Evolutionary conservation across 2,113 vertebrate genomes (phyloP).

Genomic region (Odocoileus virginianus): DNA sequence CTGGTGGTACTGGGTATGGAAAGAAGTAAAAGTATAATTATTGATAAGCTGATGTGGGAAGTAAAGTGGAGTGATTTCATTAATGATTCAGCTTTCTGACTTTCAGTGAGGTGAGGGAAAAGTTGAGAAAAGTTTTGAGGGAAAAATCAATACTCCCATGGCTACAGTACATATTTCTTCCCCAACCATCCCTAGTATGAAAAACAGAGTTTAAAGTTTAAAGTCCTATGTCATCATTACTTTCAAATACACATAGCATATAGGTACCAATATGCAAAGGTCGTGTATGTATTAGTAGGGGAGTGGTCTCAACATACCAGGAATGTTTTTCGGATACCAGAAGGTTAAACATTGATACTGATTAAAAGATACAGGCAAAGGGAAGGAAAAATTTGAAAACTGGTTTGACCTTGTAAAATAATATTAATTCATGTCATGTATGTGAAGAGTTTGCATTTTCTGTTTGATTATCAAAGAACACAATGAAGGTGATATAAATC

Average conservation of each 20-base stretch:
- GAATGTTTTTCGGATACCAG: background rate
- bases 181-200: background rate
- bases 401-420: background rate
- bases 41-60: background rate
- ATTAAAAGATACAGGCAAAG: background rate
- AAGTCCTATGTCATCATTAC: background rate
- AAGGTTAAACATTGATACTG: background rate
- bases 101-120: background rate
- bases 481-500: background rate
- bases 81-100: background rate
- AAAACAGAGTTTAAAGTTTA: background rate
- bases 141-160: background rate
- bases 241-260: background rate
- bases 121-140: background rate
- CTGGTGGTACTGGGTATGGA: background rate
- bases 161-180: background rate
- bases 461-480: conserved; percentile 6
- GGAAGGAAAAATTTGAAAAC: background rate
- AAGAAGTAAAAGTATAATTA: background rate
- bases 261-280: background rate
- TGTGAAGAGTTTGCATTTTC: background rate
- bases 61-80: background rate
- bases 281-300: background rate
- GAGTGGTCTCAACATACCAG: background rate
- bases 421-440: background rate